A percentile compares a stretch with the other conserved stretches of the same genome.
Conservation (phyloP, 2,888 invertebrate species). For the Ceramica pisi region DNA sequence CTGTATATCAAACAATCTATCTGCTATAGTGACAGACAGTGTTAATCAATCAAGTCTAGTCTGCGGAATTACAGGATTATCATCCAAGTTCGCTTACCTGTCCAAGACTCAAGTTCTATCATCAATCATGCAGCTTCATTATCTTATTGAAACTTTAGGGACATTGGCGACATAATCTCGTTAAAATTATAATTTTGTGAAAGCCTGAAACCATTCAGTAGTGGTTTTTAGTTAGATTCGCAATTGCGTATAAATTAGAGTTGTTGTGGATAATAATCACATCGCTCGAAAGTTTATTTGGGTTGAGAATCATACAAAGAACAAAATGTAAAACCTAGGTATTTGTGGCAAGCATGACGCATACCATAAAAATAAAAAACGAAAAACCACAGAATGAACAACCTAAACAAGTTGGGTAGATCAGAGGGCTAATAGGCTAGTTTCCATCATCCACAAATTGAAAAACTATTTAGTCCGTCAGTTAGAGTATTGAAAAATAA, state of each 20-base stretch:
- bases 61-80: slow-evolving; percentile 16
- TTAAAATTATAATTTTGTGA: slow-evolving; percentile 1
- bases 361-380: too few species aligned
- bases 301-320: too few species aligned
- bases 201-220: neutral
- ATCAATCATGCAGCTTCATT: slow-evolving; percentile 44
- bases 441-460: too few species aligned
- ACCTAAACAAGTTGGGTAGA: too few species aligned
- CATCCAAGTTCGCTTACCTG: slow-evolving; percentile 31
- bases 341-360: too few species aligned
- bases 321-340: too few species aligned
- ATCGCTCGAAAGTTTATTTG: neutral
- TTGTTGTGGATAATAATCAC: neutral
- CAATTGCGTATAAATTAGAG: neutral
- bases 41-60: slow-evolving; percentile 44
- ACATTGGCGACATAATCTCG: slow-evolving; percentile 8
- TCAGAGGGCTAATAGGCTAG: too few species aligned
- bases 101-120: slow-evolving; percentile 19
- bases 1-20: slow-evolving; percentile 1
- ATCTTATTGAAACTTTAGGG: slow-evolving; percentile 31
- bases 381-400: too few species aligned
- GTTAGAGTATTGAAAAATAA: too few species aligned
- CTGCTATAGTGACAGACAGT: neutral
- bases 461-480: too few species aligned
- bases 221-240: neutral